phyloP scores from a whole-genome alignment of 1,140 invertebrate genomes.

The Drosophila albomicans region DNA sequence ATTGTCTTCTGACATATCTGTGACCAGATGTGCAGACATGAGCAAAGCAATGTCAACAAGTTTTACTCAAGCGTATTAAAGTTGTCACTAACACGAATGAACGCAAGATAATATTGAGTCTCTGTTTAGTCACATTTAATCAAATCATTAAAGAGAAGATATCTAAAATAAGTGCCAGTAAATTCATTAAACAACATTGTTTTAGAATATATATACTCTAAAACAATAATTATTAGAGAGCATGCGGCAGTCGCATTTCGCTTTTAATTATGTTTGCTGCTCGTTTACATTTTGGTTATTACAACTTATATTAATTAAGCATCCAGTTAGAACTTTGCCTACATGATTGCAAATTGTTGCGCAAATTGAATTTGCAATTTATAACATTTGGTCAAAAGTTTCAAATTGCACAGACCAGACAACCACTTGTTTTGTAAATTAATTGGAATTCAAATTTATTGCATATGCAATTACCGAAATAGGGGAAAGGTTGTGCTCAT shows the following conservation, averaged over 20 bases:
- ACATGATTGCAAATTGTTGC: slow-evolving; percentile 56
- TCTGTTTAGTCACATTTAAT: too few relatives aligned
- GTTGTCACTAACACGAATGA: background rate
- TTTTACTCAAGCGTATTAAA: background rate
- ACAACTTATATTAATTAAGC: slow-evolving; percentile 55
- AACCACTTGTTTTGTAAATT: background rate
- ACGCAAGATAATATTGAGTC: too few relatives aligned
- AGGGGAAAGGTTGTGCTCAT: background rate
- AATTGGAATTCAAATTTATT: slow-evolving; percentile 19
- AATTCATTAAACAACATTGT: too few relatives aligned
- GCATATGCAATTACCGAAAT: slow-evolving; percentile 16
- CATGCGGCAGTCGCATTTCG: background rate
- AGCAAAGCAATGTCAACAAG: background rate
- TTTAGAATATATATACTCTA: too few relatives aligned
- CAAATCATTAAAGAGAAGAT: too few relatives aligned
- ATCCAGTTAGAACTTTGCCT: slow-evolving; percentile 48
- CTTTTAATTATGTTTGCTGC: background rate
- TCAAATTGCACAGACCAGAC: slow-evolving; percentile 6
- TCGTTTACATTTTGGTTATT: slow-evolving; percentile 3
- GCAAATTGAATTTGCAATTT: slow-evolving; percentile 47
- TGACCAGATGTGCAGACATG: background rate
- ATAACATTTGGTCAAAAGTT: slow-evolving; percentile 31
- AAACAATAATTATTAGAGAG: background rate
- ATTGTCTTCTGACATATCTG: background rate
- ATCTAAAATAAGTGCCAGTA: too few relatives aligned